Percentiles rank a stretch among this genome's conserved stretches.
These are phyloP conservation scores for Euspilapteryx auroguttella DNA, from an alignment of 2,888 invertebrate species.

Conservation along the genomic window DNA sequence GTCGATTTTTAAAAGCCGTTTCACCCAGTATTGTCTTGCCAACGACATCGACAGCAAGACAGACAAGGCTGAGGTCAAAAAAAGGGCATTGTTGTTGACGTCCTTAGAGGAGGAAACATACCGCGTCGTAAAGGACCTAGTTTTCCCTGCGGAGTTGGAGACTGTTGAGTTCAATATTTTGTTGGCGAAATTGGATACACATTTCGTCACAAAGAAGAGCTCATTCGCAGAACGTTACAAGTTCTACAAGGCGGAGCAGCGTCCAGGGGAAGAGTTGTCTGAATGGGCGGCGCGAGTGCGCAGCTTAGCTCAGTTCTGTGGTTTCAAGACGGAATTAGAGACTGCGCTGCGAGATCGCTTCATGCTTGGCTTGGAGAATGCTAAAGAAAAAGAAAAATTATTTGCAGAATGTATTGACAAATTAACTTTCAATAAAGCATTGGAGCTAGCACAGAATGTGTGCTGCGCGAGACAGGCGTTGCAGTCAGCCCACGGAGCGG, in stretches of 20 bases:
- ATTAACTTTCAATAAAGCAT: constrained; percentile 7
- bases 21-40: not conserved
- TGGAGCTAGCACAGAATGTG: constrained; percentile 22
- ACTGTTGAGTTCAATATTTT: not conserved
- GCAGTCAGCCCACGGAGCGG: constrained; percentile 11
- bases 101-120: not conserved
- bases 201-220: constrained; percentile 8
- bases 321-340: constrained; percentile 6
- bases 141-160: constrained; percentile 3
- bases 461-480: constrained; percentile 41
- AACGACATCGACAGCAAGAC: not conserved
- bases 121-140: constrained; percentile 4
- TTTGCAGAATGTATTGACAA: constrained; percentile 6
- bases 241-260: constrained; percentile 10
- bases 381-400: constrained; percentile 9
- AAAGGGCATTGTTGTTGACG: not conserved
- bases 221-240: constrained; percentile 7
- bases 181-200: constrained; percentile 5
- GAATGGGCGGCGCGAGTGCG: constrained; percentile 10
- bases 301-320: constrained; percentile 6
- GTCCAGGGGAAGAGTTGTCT: constrained; percentile 8
- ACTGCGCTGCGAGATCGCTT: constrained; percentile 8
- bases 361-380: constrained; percentile 9
- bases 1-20: not conserved
- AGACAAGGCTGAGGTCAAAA: not conserved